phyloP scores from a whole-genome alignment of 1,140 invertebrate species.

The Wiebesia pumilae region DNA sequence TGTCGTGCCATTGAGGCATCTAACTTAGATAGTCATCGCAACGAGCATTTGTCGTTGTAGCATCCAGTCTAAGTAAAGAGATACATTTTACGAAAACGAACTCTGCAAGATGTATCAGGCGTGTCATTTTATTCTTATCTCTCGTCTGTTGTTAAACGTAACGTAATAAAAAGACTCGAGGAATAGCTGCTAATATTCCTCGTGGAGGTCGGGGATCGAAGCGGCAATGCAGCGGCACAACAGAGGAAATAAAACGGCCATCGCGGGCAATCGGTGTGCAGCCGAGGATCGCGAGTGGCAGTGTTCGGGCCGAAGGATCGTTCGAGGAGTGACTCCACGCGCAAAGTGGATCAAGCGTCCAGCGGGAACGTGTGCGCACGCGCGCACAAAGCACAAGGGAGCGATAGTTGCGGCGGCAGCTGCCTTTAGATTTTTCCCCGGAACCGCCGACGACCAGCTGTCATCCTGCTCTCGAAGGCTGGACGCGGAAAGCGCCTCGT shows the following conservation, averaged over 20 bases:
- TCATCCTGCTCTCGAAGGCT: background rate
- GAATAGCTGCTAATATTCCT: background rate
- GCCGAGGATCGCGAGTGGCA: background rate
- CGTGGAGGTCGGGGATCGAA: background rate
- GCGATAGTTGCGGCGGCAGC: background rate
- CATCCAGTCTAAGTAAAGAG: background rate
- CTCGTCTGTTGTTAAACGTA: background rate
- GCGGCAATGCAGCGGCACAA: conserved; percentile 6
- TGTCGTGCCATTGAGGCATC: background rate
- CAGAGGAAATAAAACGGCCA: conserved; percentile 3
- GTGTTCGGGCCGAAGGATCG: background rate
- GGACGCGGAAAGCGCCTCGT: background rate
- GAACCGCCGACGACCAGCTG: conserved; percentile 35
- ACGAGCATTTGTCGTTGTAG: background rate
- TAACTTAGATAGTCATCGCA: background rate
- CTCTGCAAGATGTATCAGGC: background rate
- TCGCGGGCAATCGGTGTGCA: background rate
- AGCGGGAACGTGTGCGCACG: background rate
- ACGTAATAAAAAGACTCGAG: background rate
- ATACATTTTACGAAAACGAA: too few species aligned
- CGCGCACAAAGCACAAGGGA: background rate
- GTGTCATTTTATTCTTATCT: background rate
- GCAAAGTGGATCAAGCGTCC: background rate
- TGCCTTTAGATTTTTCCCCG: conserved; percentile 22
- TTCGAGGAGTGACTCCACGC: background rate